Percentiles rank a stretch among this genome's conserved stretches.
phyloP scores from a whole-genome alignment of 37 sponge, comb jelly and placozoan species.

The Theonella swinhoei region DNA sequence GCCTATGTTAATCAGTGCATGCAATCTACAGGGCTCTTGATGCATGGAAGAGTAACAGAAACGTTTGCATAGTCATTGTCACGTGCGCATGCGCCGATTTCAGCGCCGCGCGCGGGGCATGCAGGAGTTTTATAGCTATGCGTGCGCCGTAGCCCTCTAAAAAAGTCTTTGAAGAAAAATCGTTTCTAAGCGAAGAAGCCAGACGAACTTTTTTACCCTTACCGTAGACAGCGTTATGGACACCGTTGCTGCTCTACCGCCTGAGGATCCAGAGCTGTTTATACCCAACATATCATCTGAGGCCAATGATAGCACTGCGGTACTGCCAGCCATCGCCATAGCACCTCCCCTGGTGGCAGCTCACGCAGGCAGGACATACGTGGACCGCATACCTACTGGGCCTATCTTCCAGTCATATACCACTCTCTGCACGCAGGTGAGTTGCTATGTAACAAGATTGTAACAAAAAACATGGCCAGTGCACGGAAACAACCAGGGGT shows the following conservation, averaged over 20 bases:
- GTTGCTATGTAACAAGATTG: too few relatives aligned
- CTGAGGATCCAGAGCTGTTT: constrained; percentile 16
- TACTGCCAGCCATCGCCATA: background rate
- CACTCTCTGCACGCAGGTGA: constrained; percentile 44
- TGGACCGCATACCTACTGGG: background rate
- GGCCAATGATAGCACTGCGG: background rate
- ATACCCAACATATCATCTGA: constrained; percentile 23
- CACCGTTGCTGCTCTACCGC: constrained; percentile 2
- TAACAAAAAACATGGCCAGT: too few relatives aligned
- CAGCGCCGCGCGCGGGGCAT: background rate
- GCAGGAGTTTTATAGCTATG: too few relatives aligned
- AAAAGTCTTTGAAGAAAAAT: background rate
- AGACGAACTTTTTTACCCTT: background rate
- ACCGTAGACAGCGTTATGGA: background rate
- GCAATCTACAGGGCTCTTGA: too few relatives aligned
- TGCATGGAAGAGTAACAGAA: too few relatives aligned
- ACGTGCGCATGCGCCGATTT: too few relatives aligned
- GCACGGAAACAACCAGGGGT: too few relatives aligned
- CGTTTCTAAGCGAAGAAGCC: background rate
- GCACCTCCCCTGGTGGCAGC: constrained; percentile 39
- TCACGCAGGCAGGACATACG: background rate
- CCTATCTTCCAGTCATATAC: constrained; percentile 37
- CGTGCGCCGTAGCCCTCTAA: too few relatives aligned
- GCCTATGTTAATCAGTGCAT: too few relatives aligned
- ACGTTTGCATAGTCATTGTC: too few relatives aligned